phyloP scores from a whole-genome alignment of 2,888 invertebrate species.

The Morpho deidamia region DNA sequence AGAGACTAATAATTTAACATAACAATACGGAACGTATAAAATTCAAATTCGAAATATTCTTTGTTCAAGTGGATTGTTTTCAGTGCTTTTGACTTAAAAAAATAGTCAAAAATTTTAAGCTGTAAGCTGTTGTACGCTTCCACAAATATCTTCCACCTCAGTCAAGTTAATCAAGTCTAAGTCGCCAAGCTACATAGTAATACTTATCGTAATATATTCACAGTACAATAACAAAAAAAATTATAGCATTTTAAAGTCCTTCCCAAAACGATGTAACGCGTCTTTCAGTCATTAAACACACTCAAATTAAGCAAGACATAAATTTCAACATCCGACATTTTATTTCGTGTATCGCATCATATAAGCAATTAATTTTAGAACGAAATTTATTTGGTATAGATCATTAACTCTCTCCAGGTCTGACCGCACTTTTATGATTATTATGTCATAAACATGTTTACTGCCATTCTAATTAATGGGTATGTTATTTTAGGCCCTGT shows the following conservation, averaged over 20 bases:
- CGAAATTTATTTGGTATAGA: constrained; percentile 31
- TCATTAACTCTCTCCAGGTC: constrained; percentile 28
- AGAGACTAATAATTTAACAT: no score
- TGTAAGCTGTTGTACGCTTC: no score
- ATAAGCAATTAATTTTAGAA: constrained; percentile 32
- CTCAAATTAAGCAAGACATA: constrained; percentile 17
- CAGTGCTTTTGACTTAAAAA: no score
- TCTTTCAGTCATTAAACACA: constrained; percentile 9
- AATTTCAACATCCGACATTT: constrained; percentile 29
- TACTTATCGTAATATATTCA: no score
- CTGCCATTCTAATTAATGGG: constrained; percentile 7
- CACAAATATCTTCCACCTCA: no score
- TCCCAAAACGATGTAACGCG: constrained; percentile 8
- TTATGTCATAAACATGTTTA: constrained; percentile 14
- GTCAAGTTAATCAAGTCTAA: no score
- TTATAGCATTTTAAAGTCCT: not conserved
- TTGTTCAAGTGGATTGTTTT: no score
- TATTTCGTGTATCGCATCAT: constrained; percentile 31
- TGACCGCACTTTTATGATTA: constrained; percentile 11
- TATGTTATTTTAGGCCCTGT: constrained; percentile 3
- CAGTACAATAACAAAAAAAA: no score
- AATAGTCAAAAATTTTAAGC: no score
- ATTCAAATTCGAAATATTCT: no score
- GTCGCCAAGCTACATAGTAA: no score
- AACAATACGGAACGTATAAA: no score